Conservation (phyloP, 2,888 invertebrate species). For the Endomychus coccineus region DNA sequence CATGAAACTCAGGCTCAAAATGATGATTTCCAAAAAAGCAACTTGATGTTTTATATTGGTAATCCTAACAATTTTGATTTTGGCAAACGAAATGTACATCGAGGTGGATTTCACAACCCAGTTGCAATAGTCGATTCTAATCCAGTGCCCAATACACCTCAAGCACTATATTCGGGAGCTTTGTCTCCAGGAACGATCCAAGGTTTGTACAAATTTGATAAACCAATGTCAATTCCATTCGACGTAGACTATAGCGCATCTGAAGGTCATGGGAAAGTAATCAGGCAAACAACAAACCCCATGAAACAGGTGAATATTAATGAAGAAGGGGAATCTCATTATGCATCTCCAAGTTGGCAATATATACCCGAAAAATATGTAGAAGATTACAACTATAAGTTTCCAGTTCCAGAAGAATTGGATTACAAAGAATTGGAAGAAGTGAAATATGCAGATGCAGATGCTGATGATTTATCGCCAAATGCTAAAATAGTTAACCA, state of each 20-base stretch:
- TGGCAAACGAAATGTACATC: too few relatives aligned
- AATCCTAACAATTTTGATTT: too few relatives aligned
- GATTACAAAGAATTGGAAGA: constrained; percentile 25
- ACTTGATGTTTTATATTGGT: too few relatives aligned
- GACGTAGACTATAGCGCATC: constrained; percentile 36
- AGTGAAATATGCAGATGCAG: constrained; percentile 23
- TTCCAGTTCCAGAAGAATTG: constrained; percentile 21
- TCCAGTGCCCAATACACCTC: too few relatives aligned
- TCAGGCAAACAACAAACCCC: background rate
- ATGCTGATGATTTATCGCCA: constrained; percentile 32
- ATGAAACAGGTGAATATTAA: background rate
- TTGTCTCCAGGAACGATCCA: too few relatives aligned
- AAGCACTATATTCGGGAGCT: too few relatives aligned
- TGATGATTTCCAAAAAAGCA: too few relatives aligned
- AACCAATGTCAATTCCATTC: constrained; percentile 35
- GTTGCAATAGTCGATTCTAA: too few relatives aligned
- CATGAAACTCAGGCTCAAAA: constrained; percentile 10
- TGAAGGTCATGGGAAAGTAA: constrained; percentile 19
- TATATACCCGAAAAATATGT: constrained; percentile 31
- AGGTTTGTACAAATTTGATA: constrained; percentile 32
- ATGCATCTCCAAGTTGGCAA: background rate
- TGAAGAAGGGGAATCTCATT: background rate
- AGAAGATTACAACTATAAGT: constrained; percentile 22
- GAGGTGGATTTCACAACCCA: too few relatives aligned
- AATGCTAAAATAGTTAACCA: constrained; percentile 29